phyloP scores from a whole-genome alignment of 2,888 invertebrate genomes.

The Aphodius sticticus region DNA sequence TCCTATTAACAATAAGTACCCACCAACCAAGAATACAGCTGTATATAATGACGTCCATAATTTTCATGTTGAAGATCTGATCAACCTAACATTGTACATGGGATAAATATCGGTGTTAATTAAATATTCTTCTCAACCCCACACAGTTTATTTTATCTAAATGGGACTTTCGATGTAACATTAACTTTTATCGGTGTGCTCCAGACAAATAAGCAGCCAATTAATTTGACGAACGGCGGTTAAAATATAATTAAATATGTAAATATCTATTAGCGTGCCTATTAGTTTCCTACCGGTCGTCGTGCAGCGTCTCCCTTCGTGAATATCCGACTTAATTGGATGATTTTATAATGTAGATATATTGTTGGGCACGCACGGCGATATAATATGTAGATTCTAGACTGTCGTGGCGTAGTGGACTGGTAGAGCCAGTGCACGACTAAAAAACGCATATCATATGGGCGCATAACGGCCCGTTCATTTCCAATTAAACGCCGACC shows the following conservation, averaged over 20 bases:
- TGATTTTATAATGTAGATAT: background rate
- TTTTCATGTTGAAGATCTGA: too few relatives aligned
- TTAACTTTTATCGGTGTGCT: background rate
- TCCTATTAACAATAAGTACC: too few relatives aligned
- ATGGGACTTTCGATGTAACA: background rate
- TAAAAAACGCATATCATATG: background rate
- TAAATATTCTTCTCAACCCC: background rate
- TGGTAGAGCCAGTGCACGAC: background rate
- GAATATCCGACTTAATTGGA: background rate
- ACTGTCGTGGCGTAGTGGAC: background rate
- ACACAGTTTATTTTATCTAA: background rate
- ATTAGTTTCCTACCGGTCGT: background rate
- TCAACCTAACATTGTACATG: too few relatives aligned
- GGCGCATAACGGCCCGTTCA: constrained; percentile 5
- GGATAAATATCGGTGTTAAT: too few relatives aligned
- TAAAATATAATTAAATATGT: background rate
- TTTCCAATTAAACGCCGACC: constrained; percentile 18
- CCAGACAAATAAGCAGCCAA: background rate
- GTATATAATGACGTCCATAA: too few relatives aligned
- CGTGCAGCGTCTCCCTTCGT: background rate
- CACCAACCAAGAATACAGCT: too few relatives aligned
- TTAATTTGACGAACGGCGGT: background rate
- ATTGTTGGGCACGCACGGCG: background rate
- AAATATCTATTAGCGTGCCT: constrained; percentile 4
- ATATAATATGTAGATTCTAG: constrained; percentile 6